Evolutionary conservation across 2,888 invertebrate genomes (phyloP).

Genomic region (Caenorhabditis sp.): DNA sequence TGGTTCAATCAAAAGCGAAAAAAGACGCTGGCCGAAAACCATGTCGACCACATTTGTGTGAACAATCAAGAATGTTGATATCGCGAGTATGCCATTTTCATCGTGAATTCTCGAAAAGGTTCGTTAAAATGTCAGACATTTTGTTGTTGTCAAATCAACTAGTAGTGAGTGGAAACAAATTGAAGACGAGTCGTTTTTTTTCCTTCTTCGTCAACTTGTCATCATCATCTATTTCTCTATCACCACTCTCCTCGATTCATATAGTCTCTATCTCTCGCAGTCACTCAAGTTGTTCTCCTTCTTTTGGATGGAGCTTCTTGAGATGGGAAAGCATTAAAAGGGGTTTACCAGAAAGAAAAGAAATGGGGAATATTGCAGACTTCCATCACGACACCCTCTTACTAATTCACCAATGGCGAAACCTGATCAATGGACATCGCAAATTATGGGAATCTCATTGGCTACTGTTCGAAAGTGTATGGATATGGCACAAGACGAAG

Average conservation of each 20-base stretch:
- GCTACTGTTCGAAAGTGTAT: conserved; percentile 41
- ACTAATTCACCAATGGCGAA: conserved; percentile 33
- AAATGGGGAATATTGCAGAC: conserved; percentile 10
- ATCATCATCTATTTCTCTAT: conserved; percentile 3
- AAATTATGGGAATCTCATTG: conserved; percentile 39
- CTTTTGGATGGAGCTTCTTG: not conserved
- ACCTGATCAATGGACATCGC: conserved; percentile 44
- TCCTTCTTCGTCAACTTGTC: conserved; percentile 18
- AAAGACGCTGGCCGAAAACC: conserved; percentile 41
- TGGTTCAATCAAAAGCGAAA: conserved; percentile 35
- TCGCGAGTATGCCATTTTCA: conserved; percentile 37
- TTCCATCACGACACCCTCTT: conserved; percentile 33
- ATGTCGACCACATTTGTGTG: conserved; percentile 39
- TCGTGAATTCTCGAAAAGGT: conserved; percentile 39
- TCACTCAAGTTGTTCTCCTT: not conserved
- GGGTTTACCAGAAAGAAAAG: not conserved
- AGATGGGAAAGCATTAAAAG: not conserved
- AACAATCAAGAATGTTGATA: conserved; percentile 41
- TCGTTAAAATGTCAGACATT: not conserved
- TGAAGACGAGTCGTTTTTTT: not conserved
- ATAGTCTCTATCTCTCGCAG: not conserved
- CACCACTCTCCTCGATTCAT: not conserved
- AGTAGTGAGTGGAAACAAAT: not conserved
- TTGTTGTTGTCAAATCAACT: not conserved
- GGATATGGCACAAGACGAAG: conserved; percentile 37